Conservation (phyloP, 2,888 invertebrate species). For the Loripinus fragilis region DNA sequence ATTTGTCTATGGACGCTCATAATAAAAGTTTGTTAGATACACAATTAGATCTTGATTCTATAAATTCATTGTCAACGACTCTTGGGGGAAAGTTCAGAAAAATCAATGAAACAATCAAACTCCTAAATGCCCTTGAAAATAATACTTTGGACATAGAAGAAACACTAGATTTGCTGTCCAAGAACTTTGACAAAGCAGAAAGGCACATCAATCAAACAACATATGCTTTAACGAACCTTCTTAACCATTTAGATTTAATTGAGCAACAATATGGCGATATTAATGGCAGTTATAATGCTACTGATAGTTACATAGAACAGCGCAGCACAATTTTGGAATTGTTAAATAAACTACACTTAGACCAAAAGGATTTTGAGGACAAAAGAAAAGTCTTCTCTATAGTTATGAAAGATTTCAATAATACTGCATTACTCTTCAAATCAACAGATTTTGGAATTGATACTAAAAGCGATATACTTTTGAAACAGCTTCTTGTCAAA, state of each 20-base stretch:
- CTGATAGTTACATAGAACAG: neutral
- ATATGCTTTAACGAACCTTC: neutral
- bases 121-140: neutral
- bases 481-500: neutral
- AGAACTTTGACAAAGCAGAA: neutral
- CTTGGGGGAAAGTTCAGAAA: neutral
- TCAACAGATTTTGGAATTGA: neutral
- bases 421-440: neutral
- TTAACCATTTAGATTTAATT: conserved; percentile 4
- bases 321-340: neutral
- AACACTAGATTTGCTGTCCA: neutral
- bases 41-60: neutral
- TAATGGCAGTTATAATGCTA: conserved; percentile 18
- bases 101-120: conserved; percentile 3
- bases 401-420: no score
- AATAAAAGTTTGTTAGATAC: conserved; percentile 22
- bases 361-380: neutral
- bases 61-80: conserved; percentile 11
- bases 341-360: neutral
- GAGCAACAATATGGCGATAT: conserved; percentile 29
- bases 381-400: no score
- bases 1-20: conserved; percentile 23
- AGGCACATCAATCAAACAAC: neutral
- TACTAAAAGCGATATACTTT: neutral
- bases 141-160: neutral